These are phyloP conservation scores for Ptychobarbus kaznakovi DNA, from an alignment of 2,797 vertebrate species.

Conservation along the genomic window DNA sequence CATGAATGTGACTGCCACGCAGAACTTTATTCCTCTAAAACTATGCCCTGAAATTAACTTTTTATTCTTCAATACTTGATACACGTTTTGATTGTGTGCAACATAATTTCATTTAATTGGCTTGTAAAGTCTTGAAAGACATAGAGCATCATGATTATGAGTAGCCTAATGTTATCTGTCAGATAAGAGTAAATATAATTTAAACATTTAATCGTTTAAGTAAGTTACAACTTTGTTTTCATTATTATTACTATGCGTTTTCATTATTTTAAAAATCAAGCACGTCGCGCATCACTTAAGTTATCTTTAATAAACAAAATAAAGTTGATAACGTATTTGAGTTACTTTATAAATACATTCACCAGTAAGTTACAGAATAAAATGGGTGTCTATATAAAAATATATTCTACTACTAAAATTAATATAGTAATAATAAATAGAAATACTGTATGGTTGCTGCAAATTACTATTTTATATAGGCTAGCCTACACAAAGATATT, in stretches of 20 bases:
- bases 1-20: not conserved
- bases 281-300: not conserved
- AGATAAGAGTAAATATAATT: slow-evolving; percentile 1
- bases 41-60: not conserved
- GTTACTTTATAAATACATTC: not conserved
- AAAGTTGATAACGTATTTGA: not conserved
- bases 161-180: not conserved
- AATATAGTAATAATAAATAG: not conserved
- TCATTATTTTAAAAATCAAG: not conserved
- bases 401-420: not conserved
- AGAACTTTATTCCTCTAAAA: not conserved
- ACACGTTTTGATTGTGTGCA: not conserved
- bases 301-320: not conserved
- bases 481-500: not conserved
- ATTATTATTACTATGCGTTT: not conserved
- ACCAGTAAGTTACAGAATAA: not conserved
- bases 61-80: not conserved
- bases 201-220: not conserved
- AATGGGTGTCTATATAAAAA: not conserved
- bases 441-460: too few species aligned
- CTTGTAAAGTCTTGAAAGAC: not conserved
- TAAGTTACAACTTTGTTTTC: not conserved
- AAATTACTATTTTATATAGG: not conserved
- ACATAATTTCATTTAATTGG: not conserved
- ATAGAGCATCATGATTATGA: not conserved